These are phyloP conservation scores for Sterrhoptilus dennistouni DNA, from an alignment of 2,113 vertebrate species.

Conservation along the genomic window DNA sequence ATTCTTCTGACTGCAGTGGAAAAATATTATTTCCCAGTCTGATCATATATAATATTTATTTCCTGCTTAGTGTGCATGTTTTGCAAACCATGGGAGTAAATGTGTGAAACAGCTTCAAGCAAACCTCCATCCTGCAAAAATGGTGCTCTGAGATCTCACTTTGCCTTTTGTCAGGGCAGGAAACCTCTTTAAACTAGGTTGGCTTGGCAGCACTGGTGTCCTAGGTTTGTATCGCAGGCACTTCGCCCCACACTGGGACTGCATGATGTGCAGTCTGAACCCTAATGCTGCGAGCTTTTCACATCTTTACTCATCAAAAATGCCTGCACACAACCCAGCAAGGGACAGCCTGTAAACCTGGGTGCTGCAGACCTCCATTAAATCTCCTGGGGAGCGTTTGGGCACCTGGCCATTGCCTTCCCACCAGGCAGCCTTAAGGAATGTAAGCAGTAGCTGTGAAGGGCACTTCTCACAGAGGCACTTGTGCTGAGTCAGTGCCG, in stretches of 20 bases:
- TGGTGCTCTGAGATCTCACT: neutral
- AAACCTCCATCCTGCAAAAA: neutral
- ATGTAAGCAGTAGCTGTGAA: neutral
- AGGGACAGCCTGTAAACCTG: neutral
- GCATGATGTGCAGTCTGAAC: neutral
- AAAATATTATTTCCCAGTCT: neutral
- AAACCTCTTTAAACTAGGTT: neutral
- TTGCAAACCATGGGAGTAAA: neutral
- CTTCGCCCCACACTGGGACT: neutral
- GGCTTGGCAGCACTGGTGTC: neutral
- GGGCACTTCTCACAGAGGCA: neutral
- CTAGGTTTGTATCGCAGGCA: accelerated
- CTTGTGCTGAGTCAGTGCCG: neutral
- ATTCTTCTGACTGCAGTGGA: neutral
- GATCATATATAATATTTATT: neutral
- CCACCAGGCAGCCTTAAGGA: neutral
- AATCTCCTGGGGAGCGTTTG: neutral
- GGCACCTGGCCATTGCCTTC: neutral
- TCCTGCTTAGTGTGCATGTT: neutral
- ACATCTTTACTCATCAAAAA: neutral
- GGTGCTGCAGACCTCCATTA: neutral
- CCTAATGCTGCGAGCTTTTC: neutral
- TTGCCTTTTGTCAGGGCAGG: neutral
- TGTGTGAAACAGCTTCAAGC: neutral
- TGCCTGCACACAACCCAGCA: neutral